These are phyloP conservation scores for Kryptopterus vitreolus DNA, from an alignment of 2,797 vertebrate genomes.

Conservation along the genomic window DNA sequence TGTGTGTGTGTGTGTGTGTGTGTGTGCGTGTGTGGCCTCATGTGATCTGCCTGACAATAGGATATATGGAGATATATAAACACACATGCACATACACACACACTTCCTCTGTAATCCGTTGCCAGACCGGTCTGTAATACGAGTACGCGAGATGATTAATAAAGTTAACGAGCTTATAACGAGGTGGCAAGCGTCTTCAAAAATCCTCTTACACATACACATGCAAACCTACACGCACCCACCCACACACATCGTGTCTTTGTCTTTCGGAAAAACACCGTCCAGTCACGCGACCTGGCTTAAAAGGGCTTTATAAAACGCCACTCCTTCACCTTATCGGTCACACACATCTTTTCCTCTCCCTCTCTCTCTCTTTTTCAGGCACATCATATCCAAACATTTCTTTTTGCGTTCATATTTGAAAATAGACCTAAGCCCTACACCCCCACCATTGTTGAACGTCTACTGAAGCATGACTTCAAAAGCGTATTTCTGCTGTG, in stretches of 20 bases:
- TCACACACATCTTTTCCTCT: slow-evolving; percentile 6
- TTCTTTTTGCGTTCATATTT: slow-evolving; percentile 6
- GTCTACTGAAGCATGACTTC: background rate
- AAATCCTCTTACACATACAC: background rate
- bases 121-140: background rate
- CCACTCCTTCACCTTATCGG: slow-evolving; percentile 7
- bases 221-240: background rate
- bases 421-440: background rate
- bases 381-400: slow-evolving; percentile 8
- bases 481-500: slow-evolving; percentile 2
- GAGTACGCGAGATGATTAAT: background rate
- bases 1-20: background rate
- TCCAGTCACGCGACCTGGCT: slow-evolving; percentile 30
- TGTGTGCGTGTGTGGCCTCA: background rate
- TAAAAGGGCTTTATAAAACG: slow-evolving; percentile 21
- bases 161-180: background rate
- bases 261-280: slow-evolving; percentile 17
- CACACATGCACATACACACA: background rate
- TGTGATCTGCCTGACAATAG: background rate
- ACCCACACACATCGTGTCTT: background rate
- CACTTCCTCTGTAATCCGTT: slow-evolving; percentile 6
- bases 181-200: background rate
- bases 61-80: background rate
- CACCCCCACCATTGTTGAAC: background rate
- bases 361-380: background rate